phyloP scores from a whole-genome alignment of 2,888 invertebrate species.

The Ormyrus nitidulus region DNA sequence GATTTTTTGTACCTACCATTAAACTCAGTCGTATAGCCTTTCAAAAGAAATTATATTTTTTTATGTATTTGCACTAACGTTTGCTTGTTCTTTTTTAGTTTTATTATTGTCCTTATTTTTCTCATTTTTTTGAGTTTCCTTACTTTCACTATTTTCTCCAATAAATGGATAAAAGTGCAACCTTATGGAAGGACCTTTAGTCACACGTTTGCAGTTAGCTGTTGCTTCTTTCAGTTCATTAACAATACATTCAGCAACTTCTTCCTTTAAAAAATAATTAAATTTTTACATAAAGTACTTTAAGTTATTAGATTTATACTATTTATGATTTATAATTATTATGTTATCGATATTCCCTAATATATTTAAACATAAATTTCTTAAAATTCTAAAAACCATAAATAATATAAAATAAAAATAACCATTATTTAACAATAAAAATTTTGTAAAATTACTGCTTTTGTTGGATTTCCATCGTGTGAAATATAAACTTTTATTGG shows the following conservation, averaged over 20 bases:
- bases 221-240: background rate
- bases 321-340: too few relatives aligned
- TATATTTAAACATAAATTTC: background rate
- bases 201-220: background rate
- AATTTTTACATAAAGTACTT: too few relatives aligned
- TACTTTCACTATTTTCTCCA: background rate
- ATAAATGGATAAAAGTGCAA: slow-evolving; percentile 16
- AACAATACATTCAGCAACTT: slow-evolving; percentile 11
- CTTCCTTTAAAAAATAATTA: slow-evolving; percentile 34
- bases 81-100: background rate
- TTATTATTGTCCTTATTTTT: background rate
- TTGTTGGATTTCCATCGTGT: slow-evolving; percentile 58
- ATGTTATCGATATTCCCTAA: background rate
- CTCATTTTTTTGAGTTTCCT: background rate
- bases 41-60: background rate
- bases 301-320: too few relatives aligned
- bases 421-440: background rate
- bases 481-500: slow-evolving; percentile 68
- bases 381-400: background rate
- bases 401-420: slow-evolving; percentile 3
- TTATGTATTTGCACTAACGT: background rate
- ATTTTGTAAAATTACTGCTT: slow-evolving; percentile 58
- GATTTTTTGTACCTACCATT: too few relatives aligned
- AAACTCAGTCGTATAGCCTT: too few relatives aligned
- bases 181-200: background rate